Conservation (phyloP, 2,113 vertebrate genomes). For the Anolis sagrei region DNA sequence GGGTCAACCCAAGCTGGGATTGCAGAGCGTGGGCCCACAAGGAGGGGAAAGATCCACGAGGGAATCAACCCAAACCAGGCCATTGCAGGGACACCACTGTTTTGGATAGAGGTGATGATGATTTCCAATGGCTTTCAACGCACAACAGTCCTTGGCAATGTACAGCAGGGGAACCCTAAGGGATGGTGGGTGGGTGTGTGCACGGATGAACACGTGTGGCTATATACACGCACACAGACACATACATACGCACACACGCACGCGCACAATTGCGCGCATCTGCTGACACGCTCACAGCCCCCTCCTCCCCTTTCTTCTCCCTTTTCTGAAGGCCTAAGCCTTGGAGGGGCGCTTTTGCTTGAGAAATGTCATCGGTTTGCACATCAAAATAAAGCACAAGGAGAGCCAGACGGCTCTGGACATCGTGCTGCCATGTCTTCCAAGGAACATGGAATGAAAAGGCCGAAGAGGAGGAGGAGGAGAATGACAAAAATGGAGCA, state of each 20-base stretch:
- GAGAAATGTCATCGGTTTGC: constrained; percentile 24
- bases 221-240: background rate
- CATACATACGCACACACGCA: background rate
- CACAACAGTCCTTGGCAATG: constrained; percentile 11
- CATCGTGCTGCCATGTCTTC: constrained; percentile 25
- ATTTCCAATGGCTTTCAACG: constrained; percentile 1
- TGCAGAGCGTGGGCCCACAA: constrained; percentile 10
- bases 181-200: background rate
- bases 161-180: background rate
- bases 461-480: background rate
- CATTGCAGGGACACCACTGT: background rate
- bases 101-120: constrained; percentile 11
- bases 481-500: constrained; percentile 1
- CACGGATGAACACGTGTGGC: constrained; percentile 11
- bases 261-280: background rate
- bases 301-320: background rate
- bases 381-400: background rate
- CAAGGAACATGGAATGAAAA: constrained; percentile 11
- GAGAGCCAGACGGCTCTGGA: background rate
- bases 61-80: background rate
- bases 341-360: constrained; percentile 37
- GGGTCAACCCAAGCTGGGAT: background rate
- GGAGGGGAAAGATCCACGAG: background rate
- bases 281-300: background rate
- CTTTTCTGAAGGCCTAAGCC: constrained; percentile 11